Base-by-base conservation (phyloP, 2,888 invertebrate genomes). In the Hydraecia micacea region DNA sequence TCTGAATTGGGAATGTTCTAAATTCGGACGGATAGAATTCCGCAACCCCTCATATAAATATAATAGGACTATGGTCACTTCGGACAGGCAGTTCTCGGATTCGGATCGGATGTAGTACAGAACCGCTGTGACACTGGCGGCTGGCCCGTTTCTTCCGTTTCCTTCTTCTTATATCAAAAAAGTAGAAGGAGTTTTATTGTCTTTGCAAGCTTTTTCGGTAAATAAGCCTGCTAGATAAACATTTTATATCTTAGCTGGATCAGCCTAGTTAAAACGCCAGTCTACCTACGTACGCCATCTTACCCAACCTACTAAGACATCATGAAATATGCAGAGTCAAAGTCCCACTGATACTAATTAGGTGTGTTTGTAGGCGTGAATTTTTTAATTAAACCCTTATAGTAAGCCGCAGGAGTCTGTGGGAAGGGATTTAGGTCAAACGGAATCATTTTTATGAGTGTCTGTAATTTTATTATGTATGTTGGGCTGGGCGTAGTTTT, bases 381-480 rank as follows among this genome's bases (percentile, higher is more conserved):
- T 88, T 90, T 91, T 91, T 91, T 91, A 91, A 91, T 91, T 91
- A 91, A 91, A 87, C 81, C 89, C 81, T 83, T 82, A 79, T 67
- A 84, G 77, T 84, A 83, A 85, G 87, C 85, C 86, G 76, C 80
- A 78, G 77, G 73, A 77, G 80, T 60, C 79, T 77, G 80, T 63
- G 78, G 63, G 42, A 71, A 36, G 73, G 86, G 85, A 90, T 88
- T 87, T 75, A 78, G 88, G 87, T 86, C 86, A 80, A 58, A n/a
- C n/a, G n/a, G n/a, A n/a, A n/a, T n/a, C n/a, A n/a, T n/a, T n/a
- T n/a, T n/a, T n/a, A n/a, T n/a, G n/a, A n/a, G n/a, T n/a, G n/a
- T n/a, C n/a, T n/a, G n/a, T n/a, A n/a, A n/a, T n/a, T n/a, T n/a
- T n/a, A n/a, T n/a, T n/a, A n/a, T n/a, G n/a, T n/a, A n/a, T n/a